These are phyloP conservation scores for Saccostrea cuccullata DNA, from an alignment of 1,140 invertebrate genomes.

Conservation along the genomic window DNA sequence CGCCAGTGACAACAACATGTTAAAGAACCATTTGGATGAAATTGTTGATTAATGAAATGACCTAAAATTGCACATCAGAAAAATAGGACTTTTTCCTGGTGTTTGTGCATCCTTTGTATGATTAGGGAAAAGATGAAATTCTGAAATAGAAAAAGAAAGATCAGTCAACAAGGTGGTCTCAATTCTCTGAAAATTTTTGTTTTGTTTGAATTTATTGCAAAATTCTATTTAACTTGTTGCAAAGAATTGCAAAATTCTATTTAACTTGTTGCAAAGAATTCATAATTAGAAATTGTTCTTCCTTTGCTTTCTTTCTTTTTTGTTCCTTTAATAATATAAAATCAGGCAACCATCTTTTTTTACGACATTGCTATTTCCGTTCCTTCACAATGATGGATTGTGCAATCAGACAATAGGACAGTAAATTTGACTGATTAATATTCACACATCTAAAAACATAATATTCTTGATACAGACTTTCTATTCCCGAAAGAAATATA, in stretches of 20 bases:
- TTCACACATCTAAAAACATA: not conserved
- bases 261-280: too few relatives aligned
- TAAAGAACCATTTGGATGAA: conserved; percentile 16
- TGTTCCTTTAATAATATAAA: too few relatives aligned
- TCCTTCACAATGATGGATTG: too few relatives aligned
- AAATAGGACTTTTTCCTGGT: not conserved
- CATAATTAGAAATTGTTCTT: too few relatives aligned
- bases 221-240: too few relatives aligned
- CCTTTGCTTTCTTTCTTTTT: too few relatives aligned
- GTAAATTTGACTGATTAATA: not conserved
- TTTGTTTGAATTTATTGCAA: too few relatives aligned
- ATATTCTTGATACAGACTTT: not conserved
- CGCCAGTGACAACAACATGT: not conserved
- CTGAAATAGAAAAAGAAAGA: not conserved
- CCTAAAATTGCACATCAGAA: not conserved
- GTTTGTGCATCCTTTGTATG: not conserved
- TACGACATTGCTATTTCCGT: too few relatives aligned
- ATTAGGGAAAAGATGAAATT: not conserved
- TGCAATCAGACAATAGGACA: too few relatives aligned
- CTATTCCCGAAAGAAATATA: not conserved
- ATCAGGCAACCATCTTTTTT: too few relatives aligned
- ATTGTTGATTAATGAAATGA: conserved; percentile 17
- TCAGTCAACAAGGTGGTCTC: not conserved
- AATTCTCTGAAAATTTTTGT: too few relatives aligned
- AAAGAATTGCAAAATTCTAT: too few relatives aligned